These are phyloP conservation scores for Limnephilus marmoratus DNA, from an alignment of 2,888 invertebrate genomes.

Conservation along the genomic window DNA sequence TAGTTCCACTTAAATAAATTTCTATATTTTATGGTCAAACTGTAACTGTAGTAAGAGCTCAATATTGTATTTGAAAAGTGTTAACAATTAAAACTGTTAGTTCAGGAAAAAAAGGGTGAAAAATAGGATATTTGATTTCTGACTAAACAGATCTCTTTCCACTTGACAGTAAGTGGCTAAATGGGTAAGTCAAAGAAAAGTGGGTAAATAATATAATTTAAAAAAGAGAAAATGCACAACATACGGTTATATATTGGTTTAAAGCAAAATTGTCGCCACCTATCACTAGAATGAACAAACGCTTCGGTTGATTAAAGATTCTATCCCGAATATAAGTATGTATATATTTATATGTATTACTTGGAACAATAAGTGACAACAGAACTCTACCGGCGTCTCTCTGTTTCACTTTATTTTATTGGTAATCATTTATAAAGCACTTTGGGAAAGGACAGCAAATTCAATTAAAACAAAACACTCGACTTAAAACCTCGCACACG, in stretches of 20 bases:
- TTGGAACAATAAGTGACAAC: slow-evolving; percentile 49
- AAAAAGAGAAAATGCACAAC: no score
- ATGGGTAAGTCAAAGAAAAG: no score
- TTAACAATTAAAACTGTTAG: no score
- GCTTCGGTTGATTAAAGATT: slow-evolving; percentile 45
- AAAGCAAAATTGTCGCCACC: slow-evolving; percentile 26
- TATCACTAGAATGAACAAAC: slow-evolving; percentile 55
- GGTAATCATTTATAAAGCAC: slow-evolving; percentile 79
- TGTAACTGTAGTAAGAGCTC: background rate
- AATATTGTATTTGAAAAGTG: background rate
- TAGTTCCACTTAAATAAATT: background rate
- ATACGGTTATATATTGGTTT: no score
- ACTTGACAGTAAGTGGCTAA: no score
- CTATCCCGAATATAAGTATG: slow-evolving; percentile 43
- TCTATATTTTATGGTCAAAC: background rate
- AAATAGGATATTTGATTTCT: no score
- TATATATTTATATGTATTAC: slow-evolving; percentile 35
- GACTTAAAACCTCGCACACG: slow-evolving; percentile 46
- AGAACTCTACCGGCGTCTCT: slow-evolving; percentile 41
- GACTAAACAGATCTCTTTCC: no score
- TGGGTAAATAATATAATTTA: no score
- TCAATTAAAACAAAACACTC: slow-evolving; percentile 77
- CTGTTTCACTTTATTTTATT: slow-evolving; percentile 56
- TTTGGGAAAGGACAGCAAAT: slow-evolving; percentile 80
- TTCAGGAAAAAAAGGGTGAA: no score